phyloP scores from a whole-genome alignment of 1,140 invertebrate genomes.

The Drosophila jambulina region DNA sequence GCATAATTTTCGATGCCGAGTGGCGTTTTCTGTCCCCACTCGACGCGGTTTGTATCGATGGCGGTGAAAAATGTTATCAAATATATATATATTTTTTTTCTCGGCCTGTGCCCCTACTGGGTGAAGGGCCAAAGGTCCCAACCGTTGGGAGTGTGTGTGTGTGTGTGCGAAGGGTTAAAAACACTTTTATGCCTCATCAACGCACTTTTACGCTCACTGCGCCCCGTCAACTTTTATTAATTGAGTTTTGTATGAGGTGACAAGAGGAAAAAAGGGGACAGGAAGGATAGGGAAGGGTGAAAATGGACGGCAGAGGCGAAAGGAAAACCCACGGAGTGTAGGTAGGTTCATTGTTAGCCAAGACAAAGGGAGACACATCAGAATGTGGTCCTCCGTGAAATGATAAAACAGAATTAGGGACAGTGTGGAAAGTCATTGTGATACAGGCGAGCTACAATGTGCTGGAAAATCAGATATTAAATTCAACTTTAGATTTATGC shows the following conservation, averaged over 20 bases:
- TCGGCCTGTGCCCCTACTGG: background rate
- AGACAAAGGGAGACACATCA: conserved; percentile 12
- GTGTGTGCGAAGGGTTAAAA: conserved; percentile 51
- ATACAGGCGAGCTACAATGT: background rate
- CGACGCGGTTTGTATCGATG: conserved; percentile 30
- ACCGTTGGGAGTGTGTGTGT: conserved; percentile 5
- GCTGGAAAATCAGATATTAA: background rate
- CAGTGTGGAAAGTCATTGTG: conserved; percentile 1
- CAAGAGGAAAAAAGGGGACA: conserved; percentile 10
- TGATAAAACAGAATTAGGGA: conserved; percentile 27
- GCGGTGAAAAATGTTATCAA: conserved; percentile 21
- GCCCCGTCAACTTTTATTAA: conserved; percentile 72
- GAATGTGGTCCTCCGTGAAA: conserved; percentile 6
- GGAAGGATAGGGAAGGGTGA: too few relatives aligned
- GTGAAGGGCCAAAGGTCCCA: background rate
- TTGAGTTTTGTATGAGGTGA: conserved; percentile 69
- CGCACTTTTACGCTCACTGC: conserved; percentile 65
- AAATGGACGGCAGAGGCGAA: background rate
- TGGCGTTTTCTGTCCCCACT: conserved; percentile 25
- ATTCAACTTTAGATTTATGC: background rate
- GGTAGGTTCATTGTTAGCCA: background rate
- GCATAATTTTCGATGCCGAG: conserved; percentile 46
- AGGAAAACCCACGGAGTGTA: background rate
- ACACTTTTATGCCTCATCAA: conserved; percentile 71
- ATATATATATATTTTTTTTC: conserved; percentile 4